These are phyloP conservation scores for Psilanteris sp. DNA, from an alignment of 1,140 invertebrate species.

Conservation along the genomic window DNA sequence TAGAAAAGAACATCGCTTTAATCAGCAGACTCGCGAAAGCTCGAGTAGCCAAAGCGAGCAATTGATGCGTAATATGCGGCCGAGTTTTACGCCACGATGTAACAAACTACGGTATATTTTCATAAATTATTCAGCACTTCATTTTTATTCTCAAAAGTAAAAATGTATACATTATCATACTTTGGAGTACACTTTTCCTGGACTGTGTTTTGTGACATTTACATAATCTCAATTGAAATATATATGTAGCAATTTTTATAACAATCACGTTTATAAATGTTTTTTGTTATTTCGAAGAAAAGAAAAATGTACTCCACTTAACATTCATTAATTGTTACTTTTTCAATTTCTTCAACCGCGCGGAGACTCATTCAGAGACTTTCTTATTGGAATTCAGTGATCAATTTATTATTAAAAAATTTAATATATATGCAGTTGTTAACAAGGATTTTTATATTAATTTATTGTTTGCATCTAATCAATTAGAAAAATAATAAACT, in stretches of 20 bases:
- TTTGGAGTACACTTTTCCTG: conserved; percentile 9
- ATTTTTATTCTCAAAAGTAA: conserved; percentile 42
- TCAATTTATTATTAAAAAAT: too few species aligned
- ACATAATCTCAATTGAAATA: conserved; percentile 28
- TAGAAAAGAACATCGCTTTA: neutral
- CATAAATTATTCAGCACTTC: conserved; percentile 45
- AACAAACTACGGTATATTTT: conserved; percentile 23
- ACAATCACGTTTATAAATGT: conserved; percentile 25
- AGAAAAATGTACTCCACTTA: neutral
- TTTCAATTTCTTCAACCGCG: too few species aligned
- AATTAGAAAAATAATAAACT: too few species aligned
- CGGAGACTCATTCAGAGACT: too few species aligned
- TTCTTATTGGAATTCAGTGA: too few species aligned
- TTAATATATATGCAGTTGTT: too few species aligned
- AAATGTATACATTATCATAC: conserved; percentile 39
- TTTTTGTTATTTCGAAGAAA: neutral
- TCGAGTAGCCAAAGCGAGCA: conserved; percentile 6
- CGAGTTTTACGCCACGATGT: conserved; percentile 1
- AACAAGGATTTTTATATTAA: too few species aligned
- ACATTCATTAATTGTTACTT: too few species aligned
- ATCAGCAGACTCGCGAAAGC: neutral
- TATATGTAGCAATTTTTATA: conserved; percentile 26
- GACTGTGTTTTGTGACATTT: conserved; percentile 24
- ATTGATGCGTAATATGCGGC: conserved; percentile 6
- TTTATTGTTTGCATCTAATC: too few species aligned